Base-by-base conservation (phyloP, 2,797 vertebrate genomes). In the Spondyliosoma cantharus region DNA sequence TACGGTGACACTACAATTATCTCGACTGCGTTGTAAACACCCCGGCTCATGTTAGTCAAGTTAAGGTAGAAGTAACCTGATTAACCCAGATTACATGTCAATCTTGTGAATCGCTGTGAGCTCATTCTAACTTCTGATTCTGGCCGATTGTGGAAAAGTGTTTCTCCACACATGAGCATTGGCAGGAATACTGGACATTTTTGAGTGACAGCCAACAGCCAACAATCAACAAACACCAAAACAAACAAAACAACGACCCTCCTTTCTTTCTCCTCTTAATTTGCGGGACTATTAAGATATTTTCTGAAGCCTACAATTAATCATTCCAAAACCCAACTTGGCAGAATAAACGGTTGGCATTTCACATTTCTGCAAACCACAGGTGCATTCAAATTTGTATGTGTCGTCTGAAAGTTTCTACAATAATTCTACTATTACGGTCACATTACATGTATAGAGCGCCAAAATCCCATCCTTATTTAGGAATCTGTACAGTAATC, bases 1-100 rank as follows among this genome's bases (percentile, higher is more conserved):
- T 85, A 87, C 78, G 65, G 68, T 48, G 45, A 81, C 85, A 48
- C 81, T 63, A 70, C 81, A 87, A 84, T 90, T 89, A 90, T 68
- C 79, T 64, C 67, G 73, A 78, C 78, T 76, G 78, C 43, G 74
- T 71, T 64, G 29, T 72, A 85, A 85, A 86, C 79, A 89, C 62
- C 37, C 61, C n/a, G 70, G 76, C 75, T 87, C 68, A 53, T 83
- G 76, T 85, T 81, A 52, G 77, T 87, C 83, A 87, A 74, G 84
- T 87, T 82, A 81, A 80, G 54, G 77, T 65, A 59, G 59, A 75
- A 84, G 85, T 79, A 85, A 85, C 63, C 42, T 0, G 64, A 90
- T 89, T 86, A 89, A 76, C 80, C 60, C 56, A 76, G 78, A 85
- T 86, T 84, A 80, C 24, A 20, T 54, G 64, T 73, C 77, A 72